Conservation (phyloP, 1,140 invertebrate genomes). For the Ericerus pela region DNA sequence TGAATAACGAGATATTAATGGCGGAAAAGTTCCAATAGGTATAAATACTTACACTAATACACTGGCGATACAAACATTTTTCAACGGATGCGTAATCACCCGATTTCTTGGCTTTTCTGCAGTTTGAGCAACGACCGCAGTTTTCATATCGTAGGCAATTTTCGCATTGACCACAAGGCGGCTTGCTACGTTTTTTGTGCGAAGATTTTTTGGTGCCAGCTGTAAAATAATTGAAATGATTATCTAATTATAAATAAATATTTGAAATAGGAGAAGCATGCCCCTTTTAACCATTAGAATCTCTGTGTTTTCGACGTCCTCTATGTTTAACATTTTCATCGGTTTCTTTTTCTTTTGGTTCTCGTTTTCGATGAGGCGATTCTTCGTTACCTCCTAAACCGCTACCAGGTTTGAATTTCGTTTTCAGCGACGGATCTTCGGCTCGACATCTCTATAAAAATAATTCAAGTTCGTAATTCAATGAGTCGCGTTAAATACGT, state of each 20-base stretch:
- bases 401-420: slow-evolving; percentile 20
- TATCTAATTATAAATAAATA: not conserved
- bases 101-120: slow-evolving; percentile 56
- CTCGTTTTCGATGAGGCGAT: not conserved
- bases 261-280: no score
- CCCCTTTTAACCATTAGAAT: not conserved
- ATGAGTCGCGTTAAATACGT: not conserved
- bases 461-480: not conserved
- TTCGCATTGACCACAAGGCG: slow-evolving; percentile 63
- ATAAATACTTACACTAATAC: slow-evolving; percentile 1
- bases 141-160: slow-evolving; percentile 65
- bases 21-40: not conserved
- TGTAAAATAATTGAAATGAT: slow-evolving; percentile 1
- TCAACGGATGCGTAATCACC: slow-evolving; percentile 50
- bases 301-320: slow-evolving; percentile 1
- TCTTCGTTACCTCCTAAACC: slow-evolving; percentile 4
- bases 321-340: slow-evolving; percentile 2
- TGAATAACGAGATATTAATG: not conserved
- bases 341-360: slow-evolving; percentile 15
- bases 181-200: slow-evolving; percentile 15
- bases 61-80: slow-evolving; percentile 35
- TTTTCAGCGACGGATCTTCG: slow-evolving; percentile 18
- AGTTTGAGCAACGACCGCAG: slow-evolving; percentile 66
- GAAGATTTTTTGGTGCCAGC: slow-evolving; percentile 7
- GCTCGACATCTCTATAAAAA: slow-evolving; percentile 14